These are phyloP conservation scores for Ophraella communa DNA, from an alignment of 2,888 invertebrate genomes.

Conservation along the genomic window DNA sequence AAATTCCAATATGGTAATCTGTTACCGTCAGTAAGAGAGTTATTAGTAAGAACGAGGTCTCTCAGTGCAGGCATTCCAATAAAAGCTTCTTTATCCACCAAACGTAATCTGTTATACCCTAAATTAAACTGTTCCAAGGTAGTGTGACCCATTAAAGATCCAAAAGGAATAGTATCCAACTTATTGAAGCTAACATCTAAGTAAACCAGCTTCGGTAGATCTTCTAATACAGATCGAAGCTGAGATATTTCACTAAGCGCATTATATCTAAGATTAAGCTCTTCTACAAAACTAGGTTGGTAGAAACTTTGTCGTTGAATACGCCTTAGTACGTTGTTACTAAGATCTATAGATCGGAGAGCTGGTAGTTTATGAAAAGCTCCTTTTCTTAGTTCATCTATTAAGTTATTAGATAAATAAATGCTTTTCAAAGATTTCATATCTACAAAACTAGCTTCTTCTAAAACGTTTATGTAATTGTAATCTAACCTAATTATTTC, in stretches of 20 bases:
- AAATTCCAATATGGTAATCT: slow-evolving; percentile 85
- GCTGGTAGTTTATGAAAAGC: slow-evolving; percentile 82
- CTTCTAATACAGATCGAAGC: slow-evolving; percentile 75
- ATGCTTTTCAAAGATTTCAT: slow-evolving; percentile 73
- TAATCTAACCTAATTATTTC: slow-evolving; percentile 72
- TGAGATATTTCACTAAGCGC: slow-evolving; percentile 78
- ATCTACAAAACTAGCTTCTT: slow-evolving; percentile 82
- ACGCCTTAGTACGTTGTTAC: slow-evolving; percentile 76
- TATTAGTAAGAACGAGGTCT: slow-evolving; percentile 82
- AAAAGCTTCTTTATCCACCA: slow-evolving; percentile 80
- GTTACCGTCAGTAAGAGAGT: slow-evolving; percentile 76
- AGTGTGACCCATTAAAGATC: slow-evolving; percentile 79
- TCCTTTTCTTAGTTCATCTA: slow-evolving; percentile 78
- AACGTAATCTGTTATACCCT: slow-evolving; percentile 77
- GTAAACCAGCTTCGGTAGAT: slow-evolving; percentile 77
- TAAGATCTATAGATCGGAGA: slow-evolving; percentile 75
- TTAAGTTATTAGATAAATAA: slow-evolving; percentile 74
- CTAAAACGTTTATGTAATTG: slow-evolving; percentile 74
- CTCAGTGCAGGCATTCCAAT: slow-evolving; percentile 83
- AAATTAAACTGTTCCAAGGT: slow-evolving; percentile 81
- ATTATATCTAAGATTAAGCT: slow-evolving; percentile 77
- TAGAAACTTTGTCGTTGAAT: slow-evolving; percentile 85
- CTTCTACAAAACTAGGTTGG: slow-evolving; percentile 78
- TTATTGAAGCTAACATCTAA: slow-evolving; percentile 82
- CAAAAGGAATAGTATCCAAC: slow-evolving; percentile 78